Percentiles rank a stretch among this genome's conserved stretches.
These are phyloP conservation scores for Platycheirus albimanus DNA, from an alignment of 2,888 invertebrate genomes.

Conservation along the genomic window DNA sequence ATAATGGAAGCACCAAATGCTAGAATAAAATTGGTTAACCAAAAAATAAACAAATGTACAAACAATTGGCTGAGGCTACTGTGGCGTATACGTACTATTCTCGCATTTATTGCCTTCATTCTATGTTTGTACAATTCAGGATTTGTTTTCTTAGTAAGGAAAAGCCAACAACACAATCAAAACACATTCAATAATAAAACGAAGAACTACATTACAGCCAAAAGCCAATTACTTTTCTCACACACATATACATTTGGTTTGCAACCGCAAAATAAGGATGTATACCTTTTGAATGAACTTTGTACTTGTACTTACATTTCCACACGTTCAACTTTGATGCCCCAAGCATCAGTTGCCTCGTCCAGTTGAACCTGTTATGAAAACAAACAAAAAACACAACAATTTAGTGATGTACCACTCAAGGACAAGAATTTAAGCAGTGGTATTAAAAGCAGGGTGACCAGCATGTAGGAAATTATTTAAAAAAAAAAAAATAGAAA, in stretches of 20 bases:
- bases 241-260: neutral
- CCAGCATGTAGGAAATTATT: neutral
- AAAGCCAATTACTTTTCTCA: slow-evolving; percentile 1
- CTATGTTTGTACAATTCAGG: neutral
- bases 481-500: neutral
- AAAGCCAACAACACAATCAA: neutral
- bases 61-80: neutral
- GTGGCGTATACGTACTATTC: slow-evolving; percentile 34
- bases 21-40: neutral
- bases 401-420: slow-evolving; percentile 33
- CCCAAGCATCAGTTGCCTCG: slow-evolving; percentile 96
- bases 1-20: slow-evolving; percentile 23
- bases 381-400: slow-evolving; percentile 4
- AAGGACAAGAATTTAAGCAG: slow-evolving; percentile 37
- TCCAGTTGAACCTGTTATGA: slow-evolving; percentile 87
- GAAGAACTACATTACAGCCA: slow-evolving; percentile 1
- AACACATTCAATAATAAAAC: neutral
- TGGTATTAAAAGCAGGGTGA: neutral
- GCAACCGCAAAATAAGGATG: slow-evolving; percentile 1
- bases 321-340: slow-evolving; percentile 97
- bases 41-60: slow-evolving; percentile 10
- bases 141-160: neutral
- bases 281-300: neutral
- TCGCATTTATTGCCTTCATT: slow-evolving; percentile 6
- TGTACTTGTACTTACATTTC: slow-evolving; percentile 92